These are phyloP conservation scores for Tichodroma muraria DNA, from an alignment of 2,113 vertebrate species.

Conservation along the genomic window DNA sequence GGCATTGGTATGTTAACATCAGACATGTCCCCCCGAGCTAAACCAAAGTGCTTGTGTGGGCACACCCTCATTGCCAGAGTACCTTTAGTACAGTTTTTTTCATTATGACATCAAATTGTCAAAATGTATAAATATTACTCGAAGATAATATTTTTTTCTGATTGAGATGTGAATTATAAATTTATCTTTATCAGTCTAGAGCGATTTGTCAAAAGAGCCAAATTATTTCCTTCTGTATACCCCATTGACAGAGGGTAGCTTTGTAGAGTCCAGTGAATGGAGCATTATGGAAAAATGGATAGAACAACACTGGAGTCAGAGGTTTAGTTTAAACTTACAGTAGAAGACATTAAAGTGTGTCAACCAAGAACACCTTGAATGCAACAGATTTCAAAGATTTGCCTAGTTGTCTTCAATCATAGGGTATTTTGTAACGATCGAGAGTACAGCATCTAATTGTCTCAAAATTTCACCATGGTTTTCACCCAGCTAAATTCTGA, in stretches of 20 bases:
- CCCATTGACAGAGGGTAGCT: not conserved
- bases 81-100: not conserved
- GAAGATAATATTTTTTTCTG: not conserved
- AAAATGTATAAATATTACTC: not conserved
- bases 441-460: not conserved
- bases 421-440: not conserved
- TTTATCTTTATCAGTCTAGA: not conserved
- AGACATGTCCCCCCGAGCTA: not conserved
- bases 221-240: not conserved
- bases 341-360: not conserved
- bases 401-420: not conserved
- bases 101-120: not conserved
- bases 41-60: not conserved
- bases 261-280: not conserved
- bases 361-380: not conserved
- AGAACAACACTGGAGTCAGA: not conserved
- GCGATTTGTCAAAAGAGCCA: not conserved
- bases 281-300: not conserved
- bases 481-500: not conserved
- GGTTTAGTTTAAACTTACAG: not conserved
- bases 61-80: not conserved
- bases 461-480: not conserved
- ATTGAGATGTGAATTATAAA: not conserved
- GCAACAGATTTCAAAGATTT: not conserved
- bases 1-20: not conserved